Evolutionary conservation across 2,113 vertebrate genomes (phyloP).

Genomic region (Mastomys coucha): DNA sequence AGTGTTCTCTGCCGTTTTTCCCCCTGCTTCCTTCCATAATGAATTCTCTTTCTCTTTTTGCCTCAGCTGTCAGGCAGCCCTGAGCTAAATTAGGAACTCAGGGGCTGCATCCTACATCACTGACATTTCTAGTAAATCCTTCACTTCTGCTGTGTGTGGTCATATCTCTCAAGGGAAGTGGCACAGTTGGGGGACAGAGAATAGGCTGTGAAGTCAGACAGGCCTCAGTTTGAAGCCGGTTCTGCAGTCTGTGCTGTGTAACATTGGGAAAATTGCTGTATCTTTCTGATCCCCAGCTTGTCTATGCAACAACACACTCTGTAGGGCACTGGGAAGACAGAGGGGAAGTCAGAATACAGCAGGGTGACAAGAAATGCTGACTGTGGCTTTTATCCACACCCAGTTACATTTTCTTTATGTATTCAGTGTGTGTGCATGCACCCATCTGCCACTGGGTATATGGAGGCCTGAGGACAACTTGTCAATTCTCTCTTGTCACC

Average conservation of each 20-base stretch:
- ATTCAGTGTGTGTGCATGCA: not conserved
- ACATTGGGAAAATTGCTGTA: not conserved
- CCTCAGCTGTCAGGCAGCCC: constrained; percentile 39
- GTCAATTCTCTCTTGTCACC: not conserved
- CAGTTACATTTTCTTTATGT: not conserved
- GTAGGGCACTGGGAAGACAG: not conserved
- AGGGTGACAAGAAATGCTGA: not conserved
- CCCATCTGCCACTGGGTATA: not conserved
- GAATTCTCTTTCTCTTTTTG: not conserved
- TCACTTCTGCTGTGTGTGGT: not conserved
- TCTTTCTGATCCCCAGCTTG: not conserved
- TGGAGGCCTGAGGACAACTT: not conserved
- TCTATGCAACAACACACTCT: not conserved
- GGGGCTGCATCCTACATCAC: not conserved
- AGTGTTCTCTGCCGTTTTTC: not conserved
- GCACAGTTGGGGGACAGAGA: not conserved
- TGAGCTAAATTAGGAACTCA: not conserved
- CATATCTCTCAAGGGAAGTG: not conserved
- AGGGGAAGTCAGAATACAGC: not conserved
- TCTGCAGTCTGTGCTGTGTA: not conserved
- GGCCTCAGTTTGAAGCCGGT: not conserved
- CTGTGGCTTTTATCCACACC: not conserved
- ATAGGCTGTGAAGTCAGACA: not conserved
- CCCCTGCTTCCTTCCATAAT: not conserved
- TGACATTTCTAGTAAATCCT: not conserved